phyloP scores from a whole-genome alignment of 2,888 invertebrate species.

The Polyommatus iphigenia region DNA sequence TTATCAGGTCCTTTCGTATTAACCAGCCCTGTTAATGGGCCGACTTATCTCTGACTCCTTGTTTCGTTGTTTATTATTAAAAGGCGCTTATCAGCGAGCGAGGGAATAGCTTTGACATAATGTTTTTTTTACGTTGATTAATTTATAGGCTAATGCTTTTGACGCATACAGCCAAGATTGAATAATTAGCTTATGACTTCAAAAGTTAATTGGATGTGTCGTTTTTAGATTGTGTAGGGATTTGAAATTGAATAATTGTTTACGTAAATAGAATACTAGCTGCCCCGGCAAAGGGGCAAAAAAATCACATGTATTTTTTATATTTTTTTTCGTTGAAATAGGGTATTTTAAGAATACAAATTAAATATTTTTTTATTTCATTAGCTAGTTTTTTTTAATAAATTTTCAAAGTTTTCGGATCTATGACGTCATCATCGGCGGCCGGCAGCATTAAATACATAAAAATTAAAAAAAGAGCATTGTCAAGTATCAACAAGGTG shows the following conservation, averaged over 20 bases:
- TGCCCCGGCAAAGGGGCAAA: neutral
- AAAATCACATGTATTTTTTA: no score
- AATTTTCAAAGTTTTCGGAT: no score
- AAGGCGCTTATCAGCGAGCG: conserved; percentile 28
- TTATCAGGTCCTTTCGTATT: conserved; percentile 67
- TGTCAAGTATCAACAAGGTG: no score
- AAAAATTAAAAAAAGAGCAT: no score
- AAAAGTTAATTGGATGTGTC: conserved; percentile 28
- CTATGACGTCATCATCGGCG: no score
- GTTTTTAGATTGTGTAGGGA: conserved; percentile 16
- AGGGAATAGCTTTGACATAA: conserved; percentile 31
- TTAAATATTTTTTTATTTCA: no score
- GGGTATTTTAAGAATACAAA: no score
- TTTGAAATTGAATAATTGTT: neutral
- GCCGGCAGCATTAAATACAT: no score
- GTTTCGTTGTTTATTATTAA: conserved; percentile 59
- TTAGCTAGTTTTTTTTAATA: no score
- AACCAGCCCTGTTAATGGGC: conserved; percentile 65
- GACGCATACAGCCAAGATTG: conserved; percentile 32
- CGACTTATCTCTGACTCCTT: conserved; percentile 57
- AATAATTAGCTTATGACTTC: conserved; percentile 28
- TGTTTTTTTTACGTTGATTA: conserved; percentile 36
- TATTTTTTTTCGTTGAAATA: no score
- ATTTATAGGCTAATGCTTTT: conserved; percentile 37
- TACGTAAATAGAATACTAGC: neutral